Base-by-base conservation (phyloP, 2,888 invertebrate genomes). In the Aleiodes alternator region DNA sequence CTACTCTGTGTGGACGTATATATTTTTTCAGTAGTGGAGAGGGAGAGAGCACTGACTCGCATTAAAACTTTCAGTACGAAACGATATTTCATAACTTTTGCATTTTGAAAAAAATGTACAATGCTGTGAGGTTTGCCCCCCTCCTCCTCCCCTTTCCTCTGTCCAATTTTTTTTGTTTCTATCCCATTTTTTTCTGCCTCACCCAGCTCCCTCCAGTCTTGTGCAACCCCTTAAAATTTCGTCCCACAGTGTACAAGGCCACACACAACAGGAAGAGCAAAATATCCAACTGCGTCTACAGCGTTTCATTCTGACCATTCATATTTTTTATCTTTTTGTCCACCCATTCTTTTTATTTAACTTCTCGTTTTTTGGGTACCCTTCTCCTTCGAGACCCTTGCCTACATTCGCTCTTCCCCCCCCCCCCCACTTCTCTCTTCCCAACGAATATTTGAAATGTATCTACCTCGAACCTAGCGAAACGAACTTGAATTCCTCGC, bases 31-130 rank as follows among this genome's bases (percentile, higher is more conserved):
- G 23, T 23, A 2, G 23, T 23, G 77, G 82, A 83, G 84, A 59
- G 71, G 75, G 69, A n/a, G 75, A 72, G 71, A 73, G 73, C 56
- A 78, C 74, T 76, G 79, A 79, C 79, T 79, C 86, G 88, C 87
- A 88, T 88, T 88, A 88, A 88, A 88, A 88, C 85, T 88, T 88
- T 87, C 83, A 83, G 84, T 76, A 74, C 74, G 73, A 74, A 85
- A 81, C 88, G 87, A 88, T 88, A 88, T 88, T 88, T 88, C 88
- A 87, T 87, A 88, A 88, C 87, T 88, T 88, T 87, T 86, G 86
- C 86, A 86, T 88, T 88, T 88, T 87, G 86, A 88, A 88, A 88
- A 64, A 88, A 88, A 81, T 81, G 78, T 79, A 78, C 79, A 81
- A 79, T 79, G 81, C 78, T 78, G 78, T 77, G 43, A 48, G 64